Conservation (phyloP, 2,888 invertebrate genomes). For the Leucoptera coffeella region DNA sequence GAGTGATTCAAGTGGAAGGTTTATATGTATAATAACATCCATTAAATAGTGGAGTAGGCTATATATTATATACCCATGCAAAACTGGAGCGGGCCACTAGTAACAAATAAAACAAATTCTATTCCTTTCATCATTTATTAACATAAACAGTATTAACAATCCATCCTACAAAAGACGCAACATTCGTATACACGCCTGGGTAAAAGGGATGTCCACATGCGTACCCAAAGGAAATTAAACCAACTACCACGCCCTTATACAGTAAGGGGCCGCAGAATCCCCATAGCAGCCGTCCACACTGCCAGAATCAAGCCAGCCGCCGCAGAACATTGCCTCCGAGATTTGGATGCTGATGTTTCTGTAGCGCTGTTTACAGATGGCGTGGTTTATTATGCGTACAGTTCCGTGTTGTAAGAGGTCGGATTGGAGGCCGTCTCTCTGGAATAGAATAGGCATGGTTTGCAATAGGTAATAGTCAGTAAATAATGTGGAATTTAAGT, state of each 20-base stretch:
- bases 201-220: conserved; percentile 32
- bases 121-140: too few relatives aligned
- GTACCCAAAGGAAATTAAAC: conserved; percentile 36
- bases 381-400: conserved; percentile 20
- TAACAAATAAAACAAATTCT: too few relatives aligned
- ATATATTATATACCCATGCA: too few relatives aligned
- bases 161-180: conserved; percentile 35
- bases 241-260: conserved; percentile 34
- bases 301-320: conserved; percentile 24
- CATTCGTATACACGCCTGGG: conserved; percentile 39
- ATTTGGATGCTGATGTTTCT: conserved; percentile 23
- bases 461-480: too few relatives aligned
- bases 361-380: conserved; percentile 22
- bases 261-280: conserved; percentile 36
- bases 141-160: conserved; percentile 22
- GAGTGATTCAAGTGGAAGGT: too few relatives aligned
- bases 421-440: conserved; percentile 26
- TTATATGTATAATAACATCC: too few relatives aligned
- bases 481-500: too few relatives aligned
- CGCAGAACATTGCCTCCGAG: conserved; percentile 33
- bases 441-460: conserved; percentile 9
- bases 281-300: conserved; percentile 39
- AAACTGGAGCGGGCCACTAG: too few relatives aligned
- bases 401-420: conserved; percentile 28
- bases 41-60: too few relatives aligned